Conservation (phyloP, 2,113 vertebrate species). For the Microtus oregoni region DNA sequence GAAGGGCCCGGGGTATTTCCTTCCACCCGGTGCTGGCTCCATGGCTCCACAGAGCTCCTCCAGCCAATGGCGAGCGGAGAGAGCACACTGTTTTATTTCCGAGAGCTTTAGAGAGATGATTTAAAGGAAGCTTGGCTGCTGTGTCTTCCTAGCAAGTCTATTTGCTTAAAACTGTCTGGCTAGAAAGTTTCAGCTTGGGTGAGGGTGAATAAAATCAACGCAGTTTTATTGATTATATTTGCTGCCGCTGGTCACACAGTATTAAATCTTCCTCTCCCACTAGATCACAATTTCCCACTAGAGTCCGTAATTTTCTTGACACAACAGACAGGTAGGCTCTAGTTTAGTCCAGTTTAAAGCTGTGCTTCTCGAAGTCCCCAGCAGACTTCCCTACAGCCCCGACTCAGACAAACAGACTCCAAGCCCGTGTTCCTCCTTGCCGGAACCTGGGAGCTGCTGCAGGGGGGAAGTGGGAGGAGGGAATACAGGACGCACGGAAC, state of each 20-base stretch:
- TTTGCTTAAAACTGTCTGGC: neutral
- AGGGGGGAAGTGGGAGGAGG: no score
- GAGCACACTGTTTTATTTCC: neutral
- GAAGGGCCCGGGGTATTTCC: no score
- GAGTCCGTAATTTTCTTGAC: neutral
- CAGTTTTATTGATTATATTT: neutral
- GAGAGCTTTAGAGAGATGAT: neutral
- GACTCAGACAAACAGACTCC: neutral
- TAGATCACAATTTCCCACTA: neutral
- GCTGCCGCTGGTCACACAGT: neutral
- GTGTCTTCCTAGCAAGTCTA: neutral
- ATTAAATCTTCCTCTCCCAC: neutral
- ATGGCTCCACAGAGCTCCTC: neutral
- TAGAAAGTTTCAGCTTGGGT: neutral
- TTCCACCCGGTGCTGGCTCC: neutral
- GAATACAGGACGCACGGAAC: neutral
- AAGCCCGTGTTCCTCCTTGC: neutral
- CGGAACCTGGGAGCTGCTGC: neutral
- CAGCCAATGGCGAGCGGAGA: neutral
- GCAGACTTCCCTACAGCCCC: no score
- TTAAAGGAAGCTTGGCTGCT: neutral
- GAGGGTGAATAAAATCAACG: neutral
- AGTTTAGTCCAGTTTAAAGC: neutral
- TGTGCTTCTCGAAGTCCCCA: neutral
- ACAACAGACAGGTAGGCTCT: neutral